Evolutionary conservation across 2,797 vertebrate genomes (phyloP).

Genomic region (Pseudomugil tenellus): DNA sequence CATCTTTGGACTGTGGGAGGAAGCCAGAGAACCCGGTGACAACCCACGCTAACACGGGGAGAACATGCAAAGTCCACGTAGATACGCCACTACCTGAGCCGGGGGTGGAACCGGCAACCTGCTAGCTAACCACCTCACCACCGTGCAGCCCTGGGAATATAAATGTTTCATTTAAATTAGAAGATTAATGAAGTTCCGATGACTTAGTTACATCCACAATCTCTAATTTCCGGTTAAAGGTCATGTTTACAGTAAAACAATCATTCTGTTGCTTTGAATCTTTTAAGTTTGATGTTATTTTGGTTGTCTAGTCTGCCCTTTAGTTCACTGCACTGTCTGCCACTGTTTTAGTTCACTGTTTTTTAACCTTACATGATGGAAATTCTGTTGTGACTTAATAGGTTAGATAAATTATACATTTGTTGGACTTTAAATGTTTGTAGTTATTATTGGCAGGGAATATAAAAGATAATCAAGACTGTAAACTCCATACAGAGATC

Average conservation of each 20-base stretch:
- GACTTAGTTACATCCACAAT: not conserved
- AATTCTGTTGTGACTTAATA: not conserved
- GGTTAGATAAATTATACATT: not conserved
- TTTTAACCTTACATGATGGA: not conserved
- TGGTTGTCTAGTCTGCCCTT: not conserved
- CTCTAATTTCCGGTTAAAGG: not conserved
- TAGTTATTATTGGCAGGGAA: not conserved
- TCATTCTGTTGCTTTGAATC: not conserved
- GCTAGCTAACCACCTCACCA: no score
- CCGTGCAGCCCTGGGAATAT: no score
- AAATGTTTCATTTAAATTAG: not conserved
- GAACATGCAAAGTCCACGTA: no score
- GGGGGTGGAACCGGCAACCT: no score
- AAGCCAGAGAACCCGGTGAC: no score
- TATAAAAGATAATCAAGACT: no score
- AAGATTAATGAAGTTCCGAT: not conserved
- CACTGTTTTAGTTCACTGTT: no score
- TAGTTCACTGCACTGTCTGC: not conserved
- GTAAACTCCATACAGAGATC: not conserved
- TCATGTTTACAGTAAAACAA: not conserved
- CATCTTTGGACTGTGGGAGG: no score
- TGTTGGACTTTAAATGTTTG: not conserved
- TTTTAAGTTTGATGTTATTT: not conserved
- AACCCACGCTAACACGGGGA: no score
- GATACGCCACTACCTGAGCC: no score